Evolutionary conservation across 1,140 invertebrate species (phyloP).

Genomic region (Colletes latitarsis): DNA sequence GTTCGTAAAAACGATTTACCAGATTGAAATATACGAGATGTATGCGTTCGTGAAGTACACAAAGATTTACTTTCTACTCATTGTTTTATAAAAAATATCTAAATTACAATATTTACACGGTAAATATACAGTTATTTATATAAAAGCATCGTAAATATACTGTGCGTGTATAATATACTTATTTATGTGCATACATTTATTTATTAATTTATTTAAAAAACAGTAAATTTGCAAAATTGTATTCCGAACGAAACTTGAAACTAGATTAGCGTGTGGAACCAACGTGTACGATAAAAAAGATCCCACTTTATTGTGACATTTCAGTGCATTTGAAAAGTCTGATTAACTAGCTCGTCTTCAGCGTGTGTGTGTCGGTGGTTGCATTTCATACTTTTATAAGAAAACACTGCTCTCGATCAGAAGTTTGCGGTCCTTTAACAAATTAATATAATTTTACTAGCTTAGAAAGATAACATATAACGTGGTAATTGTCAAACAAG

Average conservation of each 20-base stretch:
- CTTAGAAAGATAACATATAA: background rate
- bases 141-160: background rate
- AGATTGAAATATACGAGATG: background rate
- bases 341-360: slow-evolving; percentile 38
- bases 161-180: background rate
- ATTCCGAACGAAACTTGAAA: too few relatives aligned
- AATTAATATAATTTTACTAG: background rate
- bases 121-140: background rate
- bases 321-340: slow-evolving; percentile 11
- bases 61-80: background rate
- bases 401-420: slow-evolving; percentile 38
- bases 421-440: slow-evolving; percentile 1
- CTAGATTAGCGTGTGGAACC: background rate
- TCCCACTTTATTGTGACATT: slow-evolving; percentile 25
- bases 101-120: background rate
- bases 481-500: background rate
- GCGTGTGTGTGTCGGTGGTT: slow-evolving; percentile 41
- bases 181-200: background rate
- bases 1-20: slow-evolving; percentile 18
- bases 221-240: too few relatives aligned
- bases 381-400: slow-evolving; percentile 46
- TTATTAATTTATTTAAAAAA: too few relatives aligned
- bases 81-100: background rate
- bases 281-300: slow-evolving; percentile 14
- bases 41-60: slow-evolving; percentile 9